These are phyloP conservation scores for Podabrus alpinus DNA, from an alignment of 2,888 invertebrate genomes.

Conservation along the genomic window DNA sequence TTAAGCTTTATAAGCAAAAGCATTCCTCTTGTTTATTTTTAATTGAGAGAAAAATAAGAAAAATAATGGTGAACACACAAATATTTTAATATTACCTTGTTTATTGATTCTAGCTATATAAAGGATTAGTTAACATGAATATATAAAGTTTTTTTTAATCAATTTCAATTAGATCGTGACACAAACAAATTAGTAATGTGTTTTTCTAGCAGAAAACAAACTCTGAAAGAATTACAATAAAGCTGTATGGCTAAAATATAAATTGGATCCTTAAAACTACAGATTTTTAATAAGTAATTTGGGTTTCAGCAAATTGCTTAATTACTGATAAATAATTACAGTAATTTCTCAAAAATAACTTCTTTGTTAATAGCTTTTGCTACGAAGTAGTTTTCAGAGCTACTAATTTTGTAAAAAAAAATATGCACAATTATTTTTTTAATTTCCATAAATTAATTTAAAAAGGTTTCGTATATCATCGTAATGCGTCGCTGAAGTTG, in stretches of 20 bases:
- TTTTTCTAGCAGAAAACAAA: slow-evolving; percentile 12
- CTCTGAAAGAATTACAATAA: slow-evolving; percentile 1
- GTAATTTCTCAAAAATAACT: not conserved
- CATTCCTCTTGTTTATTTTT: not conserved
- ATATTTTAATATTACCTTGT: not conserved
- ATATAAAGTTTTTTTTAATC: slow-evolving; percentile 8
- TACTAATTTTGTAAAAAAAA: not conserved
- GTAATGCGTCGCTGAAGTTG: slow-evolving; percentile 19
- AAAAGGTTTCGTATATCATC: slow-evolving; percentile 20
- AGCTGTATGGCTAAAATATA: not conserved
- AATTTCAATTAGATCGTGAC: slow-evolving; percentile 19
- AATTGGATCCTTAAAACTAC: not conserved
- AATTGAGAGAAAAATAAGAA: not conserved
- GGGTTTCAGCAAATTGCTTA: not conserved
- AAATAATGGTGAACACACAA: not conserved
- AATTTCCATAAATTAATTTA: slow-evolving; percentile 13
- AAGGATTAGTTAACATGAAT: not conserved
- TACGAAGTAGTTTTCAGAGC: not conserved
- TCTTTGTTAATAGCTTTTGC: not conserved
- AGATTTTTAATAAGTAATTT: not conserved
- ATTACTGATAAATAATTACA: not conserved
- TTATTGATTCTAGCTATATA: not conserved
- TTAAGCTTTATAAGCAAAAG: too few relatives aligned
- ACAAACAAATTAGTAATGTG: slow-evolving; percentile 19
- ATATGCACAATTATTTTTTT: not conserved